A percentile compares a stretch with the other conserved stretches of the same genome.
Conservation (phyloP, 2,888 invertebrate genomes). For the Cephus pulcher region DNA sequence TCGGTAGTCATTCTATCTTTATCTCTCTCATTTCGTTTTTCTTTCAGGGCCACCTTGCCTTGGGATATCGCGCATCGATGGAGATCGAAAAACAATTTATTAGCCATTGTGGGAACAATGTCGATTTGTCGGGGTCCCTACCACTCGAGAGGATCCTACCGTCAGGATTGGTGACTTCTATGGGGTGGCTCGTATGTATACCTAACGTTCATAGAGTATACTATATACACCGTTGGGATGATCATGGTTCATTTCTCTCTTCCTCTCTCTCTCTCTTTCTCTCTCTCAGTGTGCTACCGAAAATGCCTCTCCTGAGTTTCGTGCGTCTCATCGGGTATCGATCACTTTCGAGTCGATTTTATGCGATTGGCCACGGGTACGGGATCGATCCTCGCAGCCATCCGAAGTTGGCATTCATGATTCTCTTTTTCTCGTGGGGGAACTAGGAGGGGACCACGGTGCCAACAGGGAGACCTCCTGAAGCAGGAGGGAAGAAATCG, state of each 20-base stretch:
- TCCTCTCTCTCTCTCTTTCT: background rate
- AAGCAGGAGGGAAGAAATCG: background rate
- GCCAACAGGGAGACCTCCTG: background rate
- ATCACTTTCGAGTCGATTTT: constrained; percentile 54
- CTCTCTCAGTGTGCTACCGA: background rate
- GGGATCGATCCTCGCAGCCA: constrained; percentile 17
- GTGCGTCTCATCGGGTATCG: constrained; percentile 41
- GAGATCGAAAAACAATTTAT: constrained; percentile 43
- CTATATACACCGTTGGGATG: constrained; percentile 9
- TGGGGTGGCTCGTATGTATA: background rate
- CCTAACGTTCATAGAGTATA: constrained; percentile 15
- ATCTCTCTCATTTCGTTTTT: constrained; percentile 1
- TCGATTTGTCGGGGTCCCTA: constrained; percentile 43
- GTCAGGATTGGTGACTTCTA: background rate
- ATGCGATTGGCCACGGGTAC: constrained; percentile 44
- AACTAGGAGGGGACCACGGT: background rate
- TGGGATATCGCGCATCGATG: background rate
- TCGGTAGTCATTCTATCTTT: background rate
- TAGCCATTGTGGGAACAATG: constrained; percentile 46
- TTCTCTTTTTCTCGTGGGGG: constrained; percentile 9
- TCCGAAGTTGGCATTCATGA: constrained; percentile 45
- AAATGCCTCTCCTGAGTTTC: background rate
- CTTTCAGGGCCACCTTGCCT: background rate
- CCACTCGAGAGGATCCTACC: constrained; percentile 3
- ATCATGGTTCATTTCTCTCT: constrained; percentile 2